phyloP scores from a whole-genome alignment of 2,888 invertebrate species.

The Ypsolopha scabrella region DNA sequence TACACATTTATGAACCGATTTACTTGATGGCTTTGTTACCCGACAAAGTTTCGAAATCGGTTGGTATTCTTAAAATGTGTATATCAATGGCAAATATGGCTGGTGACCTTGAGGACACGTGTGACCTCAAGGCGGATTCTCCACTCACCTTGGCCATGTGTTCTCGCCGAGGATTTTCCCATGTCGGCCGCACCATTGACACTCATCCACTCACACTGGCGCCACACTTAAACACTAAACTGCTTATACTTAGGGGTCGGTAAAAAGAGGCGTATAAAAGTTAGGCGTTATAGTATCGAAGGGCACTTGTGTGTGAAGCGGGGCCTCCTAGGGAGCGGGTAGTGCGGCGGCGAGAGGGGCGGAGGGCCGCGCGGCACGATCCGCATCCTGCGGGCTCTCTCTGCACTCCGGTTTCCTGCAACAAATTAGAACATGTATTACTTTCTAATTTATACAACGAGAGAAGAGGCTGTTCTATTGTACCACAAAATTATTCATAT shows the following conservation, averaged over 20 bases:
- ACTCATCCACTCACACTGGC: slow-evolving; percentile 56
- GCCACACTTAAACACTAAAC: slow-evolving; percentile 51
- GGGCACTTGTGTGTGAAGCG: slow-evolving; percentile 60
- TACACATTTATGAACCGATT: too few species aligned
- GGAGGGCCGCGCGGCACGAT: slow-evolving; percentile 69
- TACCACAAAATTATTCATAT: not conserved
- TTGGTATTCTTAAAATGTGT: too few species aligned
- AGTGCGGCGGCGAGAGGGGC: slow-evolving; percentile 55
- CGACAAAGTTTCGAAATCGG: too few species aligned
- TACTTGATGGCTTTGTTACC: too few species aligned
- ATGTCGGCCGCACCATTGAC: slow-evolving; percentile 70
- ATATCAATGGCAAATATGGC: slow-evolving; percentile 13
- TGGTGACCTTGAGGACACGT: slow-evolving; percentile 32
- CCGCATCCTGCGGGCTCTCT: slow-evolving; percentile 61
- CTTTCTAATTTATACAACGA: not conserved
- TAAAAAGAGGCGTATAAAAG: slow-evolving; percentile 66
- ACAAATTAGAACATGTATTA: slow-evolving; percentile 22
- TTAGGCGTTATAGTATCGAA: slow-evolving; percentile 64
- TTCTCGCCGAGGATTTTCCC: slow-evolving; percentile 71
- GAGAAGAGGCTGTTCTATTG: not conserved
- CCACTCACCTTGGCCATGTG: slow-evolving; percentile 69
- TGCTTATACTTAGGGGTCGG: slow-evolving; percentile 60
- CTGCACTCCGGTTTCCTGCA: slow-evolving; percentile 50
- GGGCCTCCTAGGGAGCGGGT: slow-evolving; percentile 58
- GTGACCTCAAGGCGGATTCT: slow-evolving; percentile 13